These are phyloP conservation scores for Aromia moschata DNA, from an alignment of 2,888 invertebrate genomes.

Conservation along the genomic window DNA sequence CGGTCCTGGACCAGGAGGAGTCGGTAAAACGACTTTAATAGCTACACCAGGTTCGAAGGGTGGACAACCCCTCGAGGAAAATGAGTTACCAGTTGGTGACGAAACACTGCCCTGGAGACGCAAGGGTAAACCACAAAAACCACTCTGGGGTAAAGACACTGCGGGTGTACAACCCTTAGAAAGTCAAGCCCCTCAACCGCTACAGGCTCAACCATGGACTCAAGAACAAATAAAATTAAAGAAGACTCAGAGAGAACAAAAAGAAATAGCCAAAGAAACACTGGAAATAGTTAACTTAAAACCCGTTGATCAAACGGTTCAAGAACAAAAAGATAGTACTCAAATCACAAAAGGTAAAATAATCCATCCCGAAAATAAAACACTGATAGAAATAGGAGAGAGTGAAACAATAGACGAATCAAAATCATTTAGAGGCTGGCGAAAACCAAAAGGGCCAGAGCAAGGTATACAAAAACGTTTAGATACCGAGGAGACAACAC, in stretches of 20 bases:
- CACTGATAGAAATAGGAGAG: slow-evolving; percentile 47
- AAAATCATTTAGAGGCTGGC: slow-evolving; percentile 48
- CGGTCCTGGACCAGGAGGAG: slow-evolving; percentile 56
- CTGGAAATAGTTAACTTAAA: slow-evolving; percentile 65
- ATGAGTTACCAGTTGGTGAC: slow-evolving; percentile 65
- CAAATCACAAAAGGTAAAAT: slow-evolving; percentile 17
- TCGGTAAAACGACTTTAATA: slow-evolving; percentile 53
- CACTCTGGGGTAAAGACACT: slow-evolving; percentile 25
- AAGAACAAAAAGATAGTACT: background rate
- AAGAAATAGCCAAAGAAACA: slow-evolving; percentile 60
- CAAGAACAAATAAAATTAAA: slow-evolving; percentile 71
- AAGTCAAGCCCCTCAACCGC: slow-evolving; percentile 41
- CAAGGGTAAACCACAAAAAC: slow-evolving; percentile 29
- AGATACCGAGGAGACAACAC: slow-evolving; percentile 49
- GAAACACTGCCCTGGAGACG: slow-evolving; percentile 67
- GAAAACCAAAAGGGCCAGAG: slow-evolving; percentile 57
- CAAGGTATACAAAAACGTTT: slow-evolving; percentile 41
- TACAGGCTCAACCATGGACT: slow-evolving; percentile 68
- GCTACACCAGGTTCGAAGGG: slow-evolving; percentile 53
- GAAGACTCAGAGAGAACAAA: slow-evolving; percentile 59
- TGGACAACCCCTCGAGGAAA: slow-evolving; percentile 59
- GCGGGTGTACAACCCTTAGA: slow-evolving; percentile 30
- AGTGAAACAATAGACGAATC: slow-evolving; percentile 32
- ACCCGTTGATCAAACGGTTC: slow-evolving; percentile 64
- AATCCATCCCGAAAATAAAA: slow-evolving; percentile 49